phyloP scores from a whole-genome alignment of 2,797 vertebrate genomes.

The Bradypus variegatus region DNA sequence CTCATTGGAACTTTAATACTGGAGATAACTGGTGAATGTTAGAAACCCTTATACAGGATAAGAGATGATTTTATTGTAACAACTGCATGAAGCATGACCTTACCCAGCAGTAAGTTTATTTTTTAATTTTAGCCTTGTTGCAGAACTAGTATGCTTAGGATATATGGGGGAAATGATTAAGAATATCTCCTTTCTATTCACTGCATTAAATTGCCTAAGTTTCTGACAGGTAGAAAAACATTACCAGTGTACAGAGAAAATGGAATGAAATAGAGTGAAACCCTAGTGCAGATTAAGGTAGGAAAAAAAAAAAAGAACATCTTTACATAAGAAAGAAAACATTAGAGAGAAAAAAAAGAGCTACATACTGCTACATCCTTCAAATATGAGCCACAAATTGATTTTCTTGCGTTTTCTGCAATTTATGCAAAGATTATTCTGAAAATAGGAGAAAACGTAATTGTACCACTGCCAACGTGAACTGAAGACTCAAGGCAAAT shows the following conservation, averaged over 20 bases:
- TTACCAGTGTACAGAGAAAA: constrained; percentile 44
- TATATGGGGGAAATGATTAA: constrained; percentile 56
- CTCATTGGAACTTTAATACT: constrained; percentile 40
- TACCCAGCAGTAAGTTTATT: background rate
- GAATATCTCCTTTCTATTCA: constrained; percentile 39
- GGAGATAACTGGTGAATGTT: constrained; percentile 40
- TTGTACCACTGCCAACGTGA: constrained; percentile 61
- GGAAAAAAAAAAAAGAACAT: background rate
- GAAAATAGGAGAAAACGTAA: constrained; percentile 65
- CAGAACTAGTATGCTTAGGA: constrained; percentile 44
- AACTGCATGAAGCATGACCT: constrained; percentile 35
- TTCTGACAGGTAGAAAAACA: constrained; percentile 53
- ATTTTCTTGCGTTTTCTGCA: constrained; percentile 62
- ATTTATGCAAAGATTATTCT: constrained; percentile 68
- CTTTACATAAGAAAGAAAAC: constrained; percentile 43
- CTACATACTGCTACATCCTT: constrained; percentile 46
- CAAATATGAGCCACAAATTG: constrained; percentile 50
- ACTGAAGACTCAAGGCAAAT: constrained; percentile 57
- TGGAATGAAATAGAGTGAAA: constrained; percentile 30
- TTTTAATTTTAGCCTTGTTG: background rate
- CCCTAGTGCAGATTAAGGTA: constrained; percentile 48
- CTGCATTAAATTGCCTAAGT: constrained; percentile 48
- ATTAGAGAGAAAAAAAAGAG: constrained; percentile 46
- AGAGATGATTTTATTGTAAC: constrained; percentile 43
- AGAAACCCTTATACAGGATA: constrained; percentile 46